Percentiles rank a stretch among this genome's conserved stretches.
These are phyloP conservation scores for Plagiodera versicolora DNA, from an alignment of 2,888 invertebrate species.

Conservation along the genomic window DNA sequence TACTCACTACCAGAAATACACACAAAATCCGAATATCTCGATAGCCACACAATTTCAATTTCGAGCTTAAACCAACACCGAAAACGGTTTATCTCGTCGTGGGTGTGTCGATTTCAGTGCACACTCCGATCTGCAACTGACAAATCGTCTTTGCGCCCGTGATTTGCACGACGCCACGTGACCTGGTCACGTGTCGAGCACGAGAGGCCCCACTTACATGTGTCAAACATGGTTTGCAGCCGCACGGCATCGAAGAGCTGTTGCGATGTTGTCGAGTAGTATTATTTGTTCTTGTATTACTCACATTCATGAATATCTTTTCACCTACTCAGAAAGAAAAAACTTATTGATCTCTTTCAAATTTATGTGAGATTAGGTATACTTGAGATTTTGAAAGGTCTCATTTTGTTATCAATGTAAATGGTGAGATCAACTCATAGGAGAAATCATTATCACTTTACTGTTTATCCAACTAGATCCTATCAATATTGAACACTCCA, in stretches of 20 bases:
- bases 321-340: no score
- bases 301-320: background rate
- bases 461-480: no score
- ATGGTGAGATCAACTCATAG: no score
- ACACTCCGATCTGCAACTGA: constrained; percentile 40
- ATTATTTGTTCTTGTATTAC: background rate
- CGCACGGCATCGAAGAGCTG: background rate
- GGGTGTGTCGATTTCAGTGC: constrained; percentile 45
- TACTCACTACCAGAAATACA: background rate
- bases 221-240: constrained; percentile 51
- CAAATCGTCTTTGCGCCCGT: constrained; percentile 44
- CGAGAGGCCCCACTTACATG: constrained; percentile 53
- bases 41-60: constrained; percentile 14
- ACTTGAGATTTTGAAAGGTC: no score
- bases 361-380: no score
- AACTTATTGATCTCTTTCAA: no score
- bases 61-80: constrained; percentile 18
- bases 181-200: constrained; percentile 41
- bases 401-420: no score
- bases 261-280: background rate
- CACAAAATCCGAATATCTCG: constrained; percentile 3
- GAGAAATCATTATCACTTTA: no score
- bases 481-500: no score
- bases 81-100: constrained; percentile 30
- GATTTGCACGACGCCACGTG: constrained; percentile 44